Evolutionary conservation across 2,888 invertebrate species (phyloP).

Genomic region (Drosophila kuntzei): DNA sequence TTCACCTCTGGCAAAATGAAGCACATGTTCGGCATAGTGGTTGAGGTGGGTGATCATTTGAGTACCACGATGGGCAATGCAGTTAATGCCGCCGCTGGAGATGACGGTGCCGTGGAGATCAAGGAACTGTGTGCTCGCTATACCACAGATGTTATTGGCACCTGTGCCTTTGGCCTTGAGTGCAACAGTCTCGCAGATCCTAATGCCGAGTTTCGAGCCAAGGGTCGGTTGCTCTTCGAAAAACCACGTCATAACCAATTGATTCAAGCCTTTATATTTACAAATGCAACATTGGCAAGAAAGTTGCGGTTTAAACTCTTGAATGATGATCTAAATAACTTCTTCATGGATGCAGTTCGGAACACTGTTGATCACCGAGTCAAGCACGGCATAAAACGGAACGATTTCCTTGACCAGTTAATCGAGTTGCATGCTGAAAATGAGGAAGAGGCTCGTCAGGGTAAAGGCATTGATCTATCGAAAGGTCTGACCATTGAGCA

Average conservation of each 20-base stretch:
- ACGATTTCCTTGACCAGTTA: slow-evolving; percentile 86
- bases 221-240: slow-evolving; percentile 67
- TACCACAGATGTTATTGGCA: slow-evolving; percentile 86
- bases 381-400: slow-evolving; percentile 81
- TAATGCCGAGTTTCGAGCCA: slow-evolving; percentile 80
- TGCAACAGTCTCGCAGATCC: slow-evolving; percentile 85
- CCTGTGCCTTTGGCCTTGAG: slow-evolving; percentile 86
- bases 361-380: slow-evolving; percentile 84
- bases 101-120: slow-evolving; percentile 83
- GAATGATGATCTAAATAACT: slow-evolving; percentile 66
- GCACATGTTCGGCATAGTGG: slow-evolving; percentile 83
- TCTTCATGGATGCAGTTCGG: slow-evolving; percentile 84
- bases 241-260: slow-evolving; percentile 53
- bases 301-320: slow-evolving; percentile 63
- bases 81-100: background rate
- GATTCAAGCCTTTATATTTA: slow-evolving; percentile 60
- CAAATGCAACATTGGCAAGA: slow-evolving; percentile 61
- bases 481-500: slow-evolving; percentile 84
- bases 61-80: slow-evolving; percentile 29
- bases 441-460: slow-evolving; percentile 39
- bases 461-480: slow-evolving; percentile 61
- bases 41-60: slow-evolving; percentile 49
- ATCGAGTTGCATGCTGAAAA: slow-evolving; percentile 80
- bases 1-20: slow-evolving; percentile 87
- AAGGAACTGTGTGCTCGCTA: slow-evolving; percentile 85